These are phyloP conservation scores for Petaurus breviceps DNA, from an alignment of 2,113 vertebrate species.

Conservation along the genomic window DNA sequence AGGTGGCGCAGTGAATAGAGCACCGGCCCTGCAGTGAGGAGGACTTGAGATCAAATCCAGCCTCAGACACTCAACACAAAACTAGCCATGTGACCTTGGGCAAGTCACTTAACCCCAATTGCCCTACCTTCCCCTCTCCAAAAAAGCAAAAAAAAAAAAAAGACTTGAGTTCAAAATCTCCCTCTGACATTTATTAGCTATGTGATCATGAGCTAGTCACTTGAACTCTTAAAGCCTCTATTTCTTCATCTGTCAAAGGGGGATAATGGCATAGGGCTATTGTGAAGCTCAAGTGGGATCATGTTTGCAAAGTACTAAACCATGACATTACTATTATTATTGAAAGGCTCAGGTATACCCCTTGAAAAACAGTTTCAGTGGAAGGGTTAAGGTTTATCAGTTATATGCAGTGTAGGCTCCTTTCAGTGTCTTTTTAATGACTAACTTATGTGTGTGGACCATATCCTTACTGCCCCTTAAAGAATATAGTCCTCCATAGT, in stretches of 20 bases:
- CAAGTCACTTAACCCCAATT: too few relatives aligned
- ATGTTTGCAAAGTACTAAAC: neutral
- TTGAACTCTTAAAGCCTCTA: neutral
- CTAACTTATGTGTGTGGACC: neutral
- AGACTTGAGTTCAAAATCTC: neutral
- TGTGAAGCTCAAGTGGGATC: neutral
- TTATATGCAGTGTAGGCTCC: neutral
- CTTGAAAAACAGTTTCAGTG: neutral
- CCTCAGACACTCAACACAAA: too few relatives aligned
- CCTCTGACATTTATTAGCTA: neutral
- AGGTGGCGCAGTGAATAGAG: too few relatives aligned
- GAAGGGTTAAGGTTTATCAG: neutral
- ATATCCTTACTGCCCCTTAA: neutral
- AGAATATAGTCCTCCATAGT: neutral
- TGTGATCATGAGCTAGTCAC: neutral
- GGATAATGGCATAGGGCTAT: neutral
- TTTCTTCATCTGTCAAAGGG: neutral
- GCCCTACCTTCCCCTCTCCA: too few relatives aligned
- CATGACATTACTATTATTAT: neutral
- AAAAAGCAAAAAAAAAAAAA: neutral
- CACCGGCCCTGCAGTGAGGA: too few relatives aligned
- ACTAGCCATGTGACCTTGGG: too few relatives aligned
- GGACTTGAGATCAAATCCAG: too few relatives aligned
- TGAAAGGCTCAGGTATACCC: neutral
- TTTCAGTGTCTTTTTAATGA: neutral